Evolutionary conservation across 2,797 vertebrate genomes (phyloP), one percentile per base, ranked within the genome.

Genomic region (Syngnathus rostellatus): DNA sequence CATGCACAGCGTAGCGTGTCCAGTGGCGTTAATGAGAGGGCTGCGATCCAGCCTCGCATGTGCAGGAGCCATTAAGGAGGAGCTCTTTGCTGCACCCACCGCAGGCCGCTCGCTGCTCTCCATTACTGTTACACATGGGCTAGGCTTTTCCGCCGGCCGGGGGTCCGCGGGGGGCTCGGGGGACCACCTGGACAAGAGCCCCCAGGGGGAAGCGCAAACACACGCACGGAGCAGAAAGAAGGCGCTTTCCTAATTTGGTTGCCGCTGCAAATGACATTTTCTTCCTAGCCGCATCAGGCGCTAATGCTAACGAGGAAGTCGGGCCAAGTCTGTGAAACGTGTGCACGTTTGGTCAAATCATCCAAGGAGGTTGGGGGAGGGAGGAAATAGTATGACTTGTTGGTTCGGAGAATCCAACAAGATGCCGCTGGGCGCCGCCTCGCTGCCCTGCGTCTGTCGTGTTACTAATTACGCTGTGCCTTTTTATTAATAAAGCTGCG

Each of bases 21-120:
- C 86, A 84, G 83, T 88, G 85, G 87, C 80, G 83, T 82, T 85
- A 86, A 86, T 81, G 83, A 83, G 77, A 83, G 77, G 79, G 79
- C 83, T 78, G 78, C 77, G 70, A 83, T 83, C 83, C 86, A 88
- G 83, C 88, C 78, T 74, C 84, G 86, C 86, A 87, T 87, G 84
- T 89, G 88, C 76, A 84, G 69, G 76, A 88, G 83, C 86, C 88
- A 86, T 89, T 88, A 88, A 79, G 77, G 81, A 80, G 72, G 80
- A 83, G 78, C 83, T 86, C 83, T 82, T 78, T 83, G 83, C 80
- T 79, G 62, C 76, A 84, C 78, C 81, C 76, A 84, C 79, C 81
- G 79, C 78, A 84, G 81, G 82, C 81, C 80, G 77, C 80, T 70
- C 80, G 77, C 80, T 70, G 68, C 71, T 72, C 77, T 83, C 77